Evolutionary conservation across 2,888 invertebrate species (phyloP), one percentile per base, ranked within the genome.

Genomic region (Stenoptilia bipunctidactyla): DNA sequence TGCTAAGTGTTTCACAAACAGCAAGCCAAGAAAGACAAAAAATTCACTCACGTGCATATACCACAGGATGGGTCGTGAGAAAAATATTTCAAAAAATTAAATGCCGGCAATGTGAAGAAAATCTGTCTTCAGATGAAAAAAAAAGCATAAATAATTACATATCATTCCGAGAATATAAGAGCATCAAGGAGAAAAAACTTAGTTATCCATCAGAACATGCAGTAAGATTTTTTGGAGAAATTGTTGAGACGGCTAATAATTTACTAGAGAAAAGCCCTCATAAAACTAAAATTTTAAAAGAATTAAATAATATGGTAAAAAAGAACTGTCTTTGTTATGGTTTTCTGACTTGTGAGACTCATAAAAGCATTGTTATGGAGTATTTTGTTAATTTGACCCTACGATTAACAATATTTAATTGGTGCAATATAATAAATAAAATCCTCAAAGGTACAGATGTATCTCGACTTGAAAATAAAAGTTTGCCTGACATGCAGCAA

Each of bases 1-100:
- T 15, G 20, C 38, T 41, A 34, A 43, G 14, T n/a, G 36, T 40
- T 34, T 10, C 10, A n/a, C 15, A 25, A n/a, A 36, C 42, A n/a
- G 49, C 47, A 8, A 15, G 44, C 10, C 41, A 35, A 36, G 50
- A 54, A 40, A 40, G 49, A 20, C 15, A 48, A 8, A 45, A 43
- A 39, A 38, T 52, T 1, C 52, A 55, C 39, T 51, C 52, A 34
- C 41, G 46, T 4, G 50, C 50, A n/a, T 50, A 52, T 36, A 49
- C 48, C 14, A 40, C 47, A n/a, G 50, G 51, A 39, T 50, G 51
- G 47, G 49, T 46, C 9, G 30, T 46, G 1, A 43, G 43, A 36
- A 51, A 48, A 44, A 38, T 48, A 15, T 34, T 48, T 9, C 13
- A 27, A 2, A 45, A 46, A 43, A 27, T 38, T 12, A 40, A 38